phyloP scores from a whole-genome alignment of 30 jellyfish, hydroid and myxozoan genomes.

The Turritopsis rubra region DNA sequence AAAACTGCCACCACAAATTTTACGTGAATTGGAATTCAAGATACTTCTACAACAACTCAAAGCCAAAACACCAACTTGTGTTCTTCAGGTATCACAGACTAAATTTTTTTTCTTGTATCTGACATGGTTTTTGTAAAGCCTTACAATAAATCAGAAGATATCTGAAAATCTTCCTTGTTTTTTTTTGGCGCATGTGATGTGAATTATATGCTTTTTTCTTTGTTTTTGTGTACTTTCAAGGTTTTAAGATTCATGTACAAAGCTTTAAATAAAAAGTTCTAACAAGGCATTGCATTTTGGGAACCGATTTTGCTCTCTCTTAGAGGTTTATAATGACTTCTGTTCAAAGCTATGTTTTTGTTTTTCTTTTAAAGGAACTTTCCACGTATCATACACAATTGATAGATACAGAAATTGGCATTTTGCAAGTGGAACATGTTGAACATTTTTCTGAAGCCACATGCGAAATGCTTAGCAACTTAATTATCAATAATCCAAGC shows the following conservation, averaged over 20 bases:
- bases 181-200: no score
- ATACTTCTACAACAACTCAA: constrained; percentile 1
- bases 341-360: background rate
- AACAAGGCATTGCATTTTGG: no score
- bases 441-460: background rate
- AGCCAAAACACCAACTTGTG: background rate
- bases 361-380: constrained; percentile 6
- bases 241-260: no score
- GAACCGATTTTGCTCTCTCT: no score
- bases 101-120: no score
- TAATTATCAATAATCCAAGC: background rate
- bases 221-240: no score
- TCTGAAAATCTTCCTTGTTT: background rate
- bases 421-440: background rate
- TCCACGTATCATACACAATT: background rate
- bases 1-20: constrained; percentile 6
- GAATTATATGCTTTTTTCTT: no score
- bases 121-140: no score
- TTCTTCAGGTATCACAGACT: constrained; percentile 11
- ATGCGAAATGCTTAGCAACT: background rate
- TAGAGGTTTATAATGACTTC: no score
- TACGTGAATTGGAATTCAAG: constrained; percentile 15
- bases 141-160: background rate
- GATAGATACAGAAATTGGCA: background rate
- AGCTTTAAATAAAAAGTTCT: no score